phyloP scores from a whole-genome alignment of 1,140 invertebrate species.

The Odontomachus brunneus region DNA sequence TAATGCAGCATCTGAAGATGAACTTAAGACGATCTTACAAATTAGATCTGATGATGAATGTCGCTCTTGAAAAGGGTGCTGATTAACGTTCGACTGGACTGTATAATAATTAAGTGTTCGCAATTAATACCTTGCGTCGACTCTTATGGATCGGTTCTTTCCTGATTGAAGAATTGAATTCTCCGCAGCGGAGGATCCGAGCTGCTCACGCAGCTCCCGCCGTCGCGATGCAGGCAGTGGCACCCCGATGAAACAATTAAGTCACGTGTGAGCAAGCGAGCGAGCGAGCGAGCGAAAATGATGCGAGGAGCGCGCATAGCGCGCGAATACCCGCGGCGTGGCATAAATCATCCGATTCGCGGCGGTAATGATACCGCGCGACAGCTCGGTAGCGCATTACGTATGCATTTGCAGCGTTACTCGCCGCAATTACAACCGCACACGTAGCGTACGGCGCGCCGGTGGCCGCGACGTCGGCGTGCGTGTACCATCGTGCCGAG shows the following conservation, averaged over 20 bases:
- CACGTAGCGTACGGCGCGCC: constrained; percentile 16
- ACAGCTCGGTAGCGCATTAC: constrained; percentile 66
- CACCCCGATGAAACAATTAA: constrained; percentile 55
- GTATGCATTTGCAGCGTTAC: constrained; percentile 67
- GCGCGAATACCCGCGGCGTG: constrained; percentile 26
- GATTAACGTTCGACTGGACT: too few species aligned
- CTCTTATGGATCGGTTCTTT: too few species aligned
- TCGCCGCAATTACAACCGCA: constrained; percentile 65
- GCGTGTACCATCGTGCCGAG: not conserved
- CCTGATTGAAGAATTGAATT: too few species aligned
- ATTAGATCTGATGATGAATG: too few species aligned
- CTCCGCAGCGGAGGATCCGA: too few species aligned
- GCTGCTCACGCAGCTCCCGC: not conserved
- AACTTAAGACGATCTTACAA: too few species aligned
- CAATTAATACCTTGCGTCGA: too few species aligned
- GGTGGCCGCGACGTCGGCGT: constrained; percentile 6
- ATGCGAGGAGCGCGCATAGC: constrained; percentile 9
- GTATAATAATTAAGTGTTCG: too few species aligned
- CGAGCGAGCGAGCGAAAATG: constrained; percentile 30
- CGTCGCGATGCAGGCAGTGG: constrained; percentile 18
- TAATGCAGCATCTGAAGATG: too few species aligned
- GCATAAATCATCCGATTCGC: constrained; percentile 63
- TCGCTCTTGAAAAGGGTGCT: too few species aligned
- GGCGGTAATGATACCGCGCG: constrained; percentile 64
- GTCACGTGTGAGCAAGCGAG: constrained; percentile 19